phyloP scores from a whole-genome alignment of 2,888 invertebrate species.

The Atethmia centrago region DNA sequence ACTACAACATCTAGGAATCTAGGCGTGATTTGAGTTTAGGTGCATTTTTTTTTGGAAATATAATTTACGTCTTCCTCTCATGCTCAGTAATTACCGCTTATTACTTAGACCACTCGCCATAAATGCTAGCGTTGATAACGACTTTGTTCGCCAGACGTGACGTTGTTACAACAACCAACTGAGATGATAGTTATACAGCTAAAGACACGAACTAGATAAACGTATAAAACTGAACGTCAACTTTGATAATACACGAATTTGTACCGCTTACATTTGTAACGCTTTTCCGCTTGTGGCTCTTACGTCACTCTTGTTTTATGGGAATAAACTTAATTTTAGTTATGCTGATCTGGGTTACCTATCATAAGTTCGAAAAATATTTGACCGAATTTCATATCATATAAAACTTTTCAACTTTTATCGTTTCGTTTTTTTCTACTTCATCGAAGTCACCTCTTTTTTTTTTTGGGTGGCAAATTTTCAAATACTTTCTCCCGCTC shows the following conservation, averaged over 20 bases:
- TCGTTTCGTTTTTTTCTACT: no score
- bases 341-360: no score
- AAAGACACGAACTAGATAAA: conserved; percentile 53
- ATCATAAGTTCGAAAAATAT: no score
- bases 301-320: not conserved
- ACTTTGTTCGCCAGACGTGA: conserved; percentile 67
- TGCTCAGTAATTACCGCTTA: conserved; percentile 30
- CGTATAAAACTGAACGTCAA: conserved; percentile 39
- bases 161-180: conserved; percentile 43
- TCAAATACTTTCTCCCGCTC: no score
- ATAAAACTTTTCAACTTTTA: no score
- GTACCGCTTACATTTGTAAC: conserved; percentile 40
- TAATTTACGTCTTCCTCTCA: not conserved
- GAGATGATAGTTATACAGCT: conserved; percentile 37
- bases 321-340: conserved; percentile 2
- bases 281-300: not conserved
- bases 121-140: conserved; percentile 65
- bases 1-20: not conserved
- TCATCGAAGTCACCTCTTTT: no score
- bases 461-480: no score
- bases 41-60: no score
- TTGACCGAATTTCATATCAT: no score
- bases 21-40: no score
- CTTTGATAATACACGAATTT: conserved; percentile 40
- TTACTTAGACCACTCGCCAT: conserved; percentile 57